These are phyloP conservation scores for Agrotis clavis DNA, from an alignment of 2,888 invertebrate genomes.

Conservation along the genomic window DNA sequence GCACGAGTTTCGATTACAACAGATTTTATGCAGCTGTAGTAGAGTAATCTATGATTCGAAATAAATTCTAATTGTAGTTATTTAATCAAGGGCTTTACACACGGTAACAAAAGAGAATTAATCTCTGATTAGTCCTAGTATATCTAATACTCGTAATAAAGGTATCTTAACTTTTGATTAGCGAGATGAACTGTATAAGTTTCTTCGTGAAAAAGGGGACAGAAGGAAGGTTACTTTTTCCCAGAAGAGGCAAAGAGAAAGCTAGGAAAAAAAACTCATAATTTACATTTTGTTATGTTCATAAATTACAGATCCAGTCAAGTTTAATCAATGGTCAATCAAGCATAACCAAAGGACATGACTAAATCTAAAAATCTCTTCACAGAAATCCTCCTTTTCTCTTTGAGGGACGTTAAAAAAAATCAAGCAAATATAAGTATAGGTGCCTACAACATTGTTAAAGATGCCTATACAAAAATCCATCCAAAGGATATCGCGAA, in stretches of 20 bases:
- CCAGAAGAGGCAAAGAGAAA: too few species aligned
- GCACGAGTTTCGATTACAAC: conserved; percentile 11
- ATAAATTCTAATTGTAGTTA: conserved; percentile 2
- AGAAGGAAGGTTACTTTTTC: too few species aligned
- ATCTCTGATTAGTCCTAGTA: too few species aligned
- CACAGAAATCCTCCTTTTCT: background rate
- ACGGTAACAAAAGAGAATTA: too few species aligned
- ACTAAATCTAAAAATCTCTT: background rate
- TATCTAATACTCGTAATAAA: too few species aligned
- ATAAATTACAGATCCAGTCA: conserved; percentile 15
- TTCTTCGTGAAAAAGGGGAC: too few species aligned
- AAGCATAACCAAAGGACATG: conserved; percentile 22
- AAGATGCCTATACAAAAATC: too few species aligned
- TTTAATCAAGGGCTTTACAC: too few species aligned
- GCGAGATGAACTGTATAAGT: too few species aligned
- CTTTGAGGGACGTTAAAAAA: background rate
- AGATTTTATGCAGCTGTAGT: conserved; percentile 1
- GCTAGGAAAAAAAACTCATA: background rate
- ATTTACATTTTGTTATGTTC: background rate
- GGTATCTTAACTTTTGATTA: too few species aligned
- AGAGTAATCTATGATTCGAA: background rate
- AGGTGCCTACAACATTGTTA: too few species aligned
- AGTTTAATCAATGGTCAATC: conserved; percentile 4
- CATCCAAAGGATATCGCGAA: too few species aligned
- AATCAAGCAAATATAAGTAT: background rate